Conservation (phyloP, 2,113 vertebrate genomes). For the Empidonax traillii region DNA sequence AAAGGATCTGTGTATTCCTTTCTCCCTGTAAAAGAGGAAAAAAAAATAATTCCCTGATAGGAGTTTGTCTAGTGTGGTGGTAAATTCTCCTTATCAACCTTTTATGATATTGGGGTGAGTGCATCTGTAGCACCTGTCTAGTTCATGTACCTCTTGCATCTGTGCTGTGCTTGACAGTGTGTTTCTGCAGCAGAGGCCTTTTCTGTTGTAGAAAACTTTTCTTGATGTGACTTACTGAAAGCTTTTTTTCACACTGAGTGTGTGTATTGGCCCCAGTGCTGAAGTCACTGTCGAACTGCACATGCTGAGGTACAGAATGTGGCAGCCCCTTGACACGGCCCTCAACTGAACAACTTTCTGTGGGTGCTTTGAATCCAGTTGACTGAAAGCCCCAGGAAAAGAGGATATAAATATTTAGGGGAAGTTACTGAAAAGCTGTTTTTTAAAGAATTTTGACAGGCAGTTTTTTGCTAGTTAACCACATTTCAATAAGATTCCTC, state of each 20-base stretch:
- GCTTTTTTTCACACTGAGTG: background rate
- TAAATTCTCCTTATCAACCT: background rate
- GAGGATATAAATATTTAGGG: background rate
- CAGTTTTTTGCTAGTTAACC: conserved; percentile 31
- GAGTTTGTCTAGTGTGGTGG: background rate
- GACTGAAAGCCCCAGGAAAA: background rate
- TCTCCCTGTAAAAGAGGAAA: background rate
- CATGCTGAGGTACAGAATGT: background rate
- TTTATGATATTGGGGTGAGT: background rate
- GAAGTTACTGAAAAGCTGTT: conserved; percentile 30
- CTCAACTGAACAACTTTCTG: background rate
- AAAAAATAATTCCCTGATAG: background rate
- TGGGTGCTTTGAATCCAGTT: background rate
- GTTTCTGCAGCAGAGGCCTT: background rate
- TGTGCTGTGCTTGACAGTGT: background rate
- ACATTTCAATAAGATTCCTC: conserved; percentile 18
- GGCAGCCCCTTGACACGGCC: background rate
- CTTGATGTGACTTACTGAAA: background rate
- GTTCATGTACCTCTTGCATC: background rate
- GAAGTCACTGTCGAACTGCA: background rate
- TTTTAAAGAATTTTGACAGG: background rate
- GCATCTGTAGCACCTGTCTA: background rate
- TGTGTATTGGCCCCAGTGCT: background rate
- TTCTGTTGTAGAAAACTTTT: background rate
- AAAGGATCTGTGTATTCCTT: background rate